Evolutionary conservation across 2,113 vertebrate genomes (phyloP), one percentile per base, ranked within the genome.

Genomic region (Dryoscopus gambensis): DNA sequence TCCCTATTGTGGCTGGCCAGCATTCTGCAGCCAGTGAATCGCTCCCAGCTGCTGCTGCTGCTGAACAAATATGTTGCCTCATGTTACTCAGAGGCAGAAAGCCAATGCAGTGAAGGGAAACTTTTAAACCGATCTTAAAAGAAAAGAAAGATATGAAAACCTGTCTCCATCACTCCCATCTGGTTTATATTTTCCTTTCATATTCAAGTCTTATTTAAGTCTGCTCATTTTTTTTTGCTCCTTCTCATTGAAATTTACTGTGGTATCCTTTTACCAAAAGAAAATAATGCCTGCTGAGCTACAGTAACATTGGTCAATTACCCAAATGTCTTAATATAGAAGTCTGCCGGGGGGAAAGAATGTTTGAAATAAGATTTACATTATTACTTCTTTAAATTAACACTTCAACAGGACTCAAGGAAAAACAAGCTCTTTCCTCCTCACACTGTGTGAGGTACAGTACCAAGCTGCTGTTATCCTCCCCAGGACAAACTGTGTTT

Each of bases 111-210:
- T 95, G 96, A 98, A 98, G 85, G 95, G 93, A 98, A 97, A 97
- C 97, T 98, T 98, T 98, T 98, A 98, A 98, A 98, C 90, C 5
- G 12, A 96, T 94, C 97, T 97, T 95, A 96, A 97, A 97, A 93
- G 96, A 95, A 97, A 98, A 97, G 97, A 96, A 98, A 98, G 97
- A 98, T 97, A 98, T 90, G 94, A 97, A 98, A 97, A 97, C 44
- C 79, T 57, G 97, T 97, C 97, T 98, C 97, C 97, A 98, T 98
- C 97, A 97, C 97, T 96, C 97, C 97, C 97, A 98, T 98, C 98
- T 98, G 98, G 97, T 98, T 97, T 88, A n/a, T 89, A 96, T 98
- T 96, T 96, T 95, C 67, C 69, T 91, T 93, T 95, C 90, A 90
- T 94, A 95, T 90, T 84, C 65, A 68, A 79, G 79, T 59, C 91